Conservation (phyloP, 2,113 vertebrate genomes). For the Phyllostomus hastatus region DNA sequence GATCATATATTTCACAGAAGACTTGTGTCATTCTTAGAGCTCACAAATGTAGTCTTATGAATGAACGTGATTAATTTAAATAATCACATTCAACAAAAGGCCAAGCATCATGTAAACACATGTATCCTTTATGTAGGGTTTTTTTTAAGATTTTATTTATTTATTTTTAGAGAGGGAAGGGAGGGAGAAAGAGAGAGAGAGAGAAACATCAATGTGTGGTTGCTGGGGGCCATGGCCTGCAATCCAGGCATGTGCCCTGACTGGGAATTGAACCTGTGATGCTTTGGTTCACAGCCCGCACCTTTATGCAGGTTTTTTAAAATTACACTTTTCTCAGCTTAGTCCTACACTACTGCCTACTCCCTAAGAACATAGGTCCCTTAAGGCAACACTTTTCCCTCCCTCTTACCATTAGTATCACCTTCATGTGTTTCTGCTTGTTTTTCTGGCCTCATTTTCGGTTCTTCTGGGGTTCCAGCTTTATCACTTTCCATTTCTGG, state of each 20-base stretch:
- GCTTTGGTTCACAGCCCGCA: too few relatives aligned
- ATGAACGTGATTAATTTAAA: neutral
- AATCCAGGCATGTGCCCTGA: too few relatives aligned
- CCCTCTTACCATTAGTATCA: neutral
- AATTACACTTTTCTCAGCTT: neutral
- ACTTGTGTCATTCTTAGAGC: neutral
- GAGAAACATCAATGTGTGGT: too few relatives aligned
- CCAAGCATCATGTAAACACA: neutral
- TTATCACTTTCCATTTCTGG: neutral
- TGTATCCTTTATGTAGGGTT: neutral
- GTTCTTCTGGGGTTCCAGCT: neutral
- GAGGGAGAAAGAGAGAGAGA: too few relatives aligned
- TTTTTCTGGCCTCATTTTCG: neutral
- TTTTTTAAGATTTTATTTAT: neutral
- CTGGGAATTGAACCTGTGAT: too few relatives aligned
- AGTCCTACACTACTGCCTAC: neutral
- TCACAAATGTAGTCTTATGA: neutral
- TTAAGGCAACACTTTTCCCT: neutral
- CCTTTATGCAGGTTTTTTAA: neutral
- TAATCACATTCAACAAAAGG: neutral
- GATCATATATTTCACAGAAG: neutral
- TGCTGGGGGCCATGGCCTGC: too few relatives aligned
- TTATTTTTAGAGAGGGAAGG: too few relatives aligned
- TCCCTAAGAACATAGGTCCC: neutral
- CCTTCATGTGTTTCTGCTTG: neutral